Conservation (phyloP, 2,888 invertebrate species). For the Xanthia togata region DNA sequence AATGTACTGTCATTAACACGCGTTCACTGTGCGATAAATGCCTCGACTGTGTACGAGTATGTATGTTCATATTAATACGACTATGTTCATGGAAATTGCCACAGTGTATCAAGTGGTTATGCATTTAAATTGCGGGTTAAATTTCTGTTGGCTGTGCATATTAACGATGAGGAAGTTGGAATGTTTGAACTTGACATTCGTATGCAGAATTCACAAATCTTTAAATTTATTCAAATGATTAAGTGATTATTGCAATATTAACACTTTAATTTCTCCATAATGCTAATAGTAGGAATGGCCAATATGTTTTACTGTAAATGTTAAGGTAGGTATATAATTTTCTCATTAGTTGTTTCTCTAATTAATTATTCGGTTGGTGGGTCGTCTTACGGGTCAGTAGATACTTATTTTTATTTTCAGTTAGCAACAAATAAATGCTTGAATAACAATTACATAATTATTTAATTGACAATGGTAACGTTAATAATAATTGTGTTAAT, state of each 20-base stretch:
- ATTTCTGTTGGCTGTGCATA: slow-evolving; percentile 10
- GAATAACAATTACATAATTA: too few relatives aligned
- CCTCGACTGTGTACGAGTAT: slow-evolving; percentile 35
- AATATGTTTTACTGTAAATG: background rate
- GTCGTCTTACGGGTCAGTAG: too few relatives aligned
- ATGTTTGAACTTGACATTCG: slow-evolving; percentile 40
- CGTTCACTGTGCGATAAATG: slow-evolving; percentile 51
- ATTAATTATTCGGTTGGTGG: background rate
- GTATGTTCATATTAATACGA: background rate
- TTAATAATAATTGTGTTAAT: background rate
- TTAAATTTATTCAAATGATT: background rate
- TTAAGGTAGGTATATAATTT: background rate
- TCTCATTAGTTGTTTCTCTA: background rate
- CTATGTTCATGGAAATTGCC: slow-evolving; percentile 43
- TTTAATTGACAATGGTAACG: slow-evolving; percentile 4
- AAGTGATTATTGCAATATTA: background rate
- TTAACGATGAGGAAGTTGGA: slow-evolving; percentile 10
- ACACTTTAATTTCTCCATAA: background rate
- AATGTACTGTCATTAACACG: slow-evolving; percentile 65
- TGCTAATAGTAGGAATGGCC: background rate
- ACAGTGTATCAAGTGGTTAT: slow-evolving; percentile 31
- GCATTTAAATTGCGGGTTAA: slow-evolving; percentile 35
- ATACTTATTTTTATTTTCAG: background rate
- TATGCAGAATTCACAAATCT: background rate
- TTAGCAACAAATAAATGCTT: background rate